Evolutionary conservation across 2,113 vertebrate species (phyloP).

Genomic region (Aptenodytes patagonicus): DNA sequence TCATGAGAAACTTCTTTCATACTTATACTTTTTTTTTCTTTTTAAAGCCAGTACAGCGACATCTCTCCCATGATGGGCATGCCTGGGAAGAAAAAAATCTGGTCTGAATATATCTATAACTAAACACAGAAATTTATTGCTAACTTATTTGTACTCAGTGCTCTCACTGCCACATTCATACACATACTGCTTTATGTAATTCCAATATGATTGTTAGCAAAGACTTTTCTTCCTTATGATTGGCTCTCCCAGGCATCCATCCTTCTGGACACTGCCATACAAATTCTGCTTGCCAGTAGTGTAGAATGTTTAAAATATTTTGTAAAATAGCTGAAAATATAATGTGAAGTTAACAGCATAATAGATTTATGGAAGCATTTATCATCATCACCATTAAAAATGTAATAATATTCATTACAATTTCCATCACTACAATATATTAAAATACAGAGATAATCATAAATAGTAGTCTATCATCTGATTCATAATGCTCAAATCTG

Average conservation of each 20-base stretch:
- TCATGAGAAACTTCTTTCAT: constrained; percentile 50
- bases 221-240: neutral
- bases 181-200: neutral
- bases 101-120: constrained; percentile 25
- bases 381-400: neutral
- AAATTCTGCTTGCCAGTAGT: neutral
- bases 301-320: neutral
- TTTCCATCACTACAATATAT: neutral
- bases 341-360: neutral
- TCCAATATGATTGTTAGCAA: neutral
- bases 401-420: neutral
- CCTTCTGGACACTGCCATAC: neutral
- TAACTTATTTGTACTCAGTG: neutral
- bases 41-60: neutral
- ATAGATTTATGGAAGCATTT: neutral
- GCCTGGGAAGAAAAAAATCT: neutral
- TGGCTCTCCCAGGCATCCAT: neutral
- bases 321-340: neutral
- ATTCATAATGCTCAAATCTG: neutral
- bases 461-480: neutral
- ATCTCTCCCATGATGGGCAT: neutral
- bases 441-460: neutral
- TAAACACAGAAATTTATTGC: constrained; percentile 21
- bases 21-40: neutral
- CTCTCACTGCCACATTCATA: neutral